Percentiles rank a stretch among this genome's conserved stretches.
phyloP scores from a whole-genome alignment of 2,888 invertebrate genomes.

The Tethea ocularis region DNA sequence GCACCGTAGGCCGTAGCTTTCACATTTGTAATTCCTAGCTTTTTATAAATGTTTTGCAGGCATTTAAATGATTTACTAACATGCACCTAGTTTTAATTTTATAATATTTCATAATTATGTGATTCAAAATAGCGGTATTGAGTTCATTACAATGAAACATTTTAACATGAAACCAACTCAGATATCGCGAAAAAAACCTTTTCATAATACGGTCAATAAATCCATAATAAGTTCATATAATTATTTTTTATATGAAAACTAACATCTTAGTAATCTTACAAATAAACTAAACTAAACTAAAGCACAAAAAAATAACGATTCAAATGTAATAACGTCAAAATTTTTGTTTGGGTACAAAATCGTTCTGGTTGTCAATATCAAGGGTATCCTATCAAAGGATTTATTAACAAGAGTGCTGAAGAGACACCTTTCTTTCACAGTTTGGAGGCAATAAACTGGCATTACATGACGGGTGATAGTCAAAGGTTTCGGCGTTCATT shows the following conservation, averaged over 20 bases:
- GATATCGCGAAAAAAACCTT: no score
- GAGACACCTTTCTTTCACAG: constrained; percentile 24
- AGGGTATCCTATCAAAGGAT: neutral
- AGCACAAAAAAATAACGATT: neutral
- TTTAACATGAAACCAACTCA: no score
- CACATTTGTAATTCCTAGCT: neutral
- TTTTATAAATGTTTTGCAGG: neutral
- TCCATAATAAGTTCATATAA: no score
- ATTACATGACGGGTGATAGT: constrained; percentile 19
- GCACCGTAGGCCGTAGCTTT: constrained; percentile 1
- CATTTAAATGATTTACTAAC: no score
- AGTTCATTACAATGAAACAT: no score
- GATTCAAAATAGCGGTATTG: no score
- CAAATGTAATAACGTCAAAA: neutral
- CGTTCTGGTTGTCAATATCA: neutral
- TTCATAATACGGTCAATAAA: no score
- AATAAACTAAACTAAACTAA: no score
- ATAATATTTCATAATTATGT: no score
- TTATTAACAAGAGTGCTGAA: constrained; percentile 5
- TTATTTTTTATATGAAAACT: no score
- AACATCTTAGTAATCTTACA: no score
- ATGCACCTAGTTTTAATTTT: no score
- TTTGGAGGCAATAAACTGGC: constrained; percentile 11
- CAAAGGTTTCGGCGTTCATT: constrained; percentile 41
- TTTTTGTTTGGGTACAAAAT: neutral